Evolutionary conservation across 2,797 vertebrate genomes (phyloP), one percentile per base, ranked within the genome.

Genomic region (Phalloptychus januarius): DNA sequence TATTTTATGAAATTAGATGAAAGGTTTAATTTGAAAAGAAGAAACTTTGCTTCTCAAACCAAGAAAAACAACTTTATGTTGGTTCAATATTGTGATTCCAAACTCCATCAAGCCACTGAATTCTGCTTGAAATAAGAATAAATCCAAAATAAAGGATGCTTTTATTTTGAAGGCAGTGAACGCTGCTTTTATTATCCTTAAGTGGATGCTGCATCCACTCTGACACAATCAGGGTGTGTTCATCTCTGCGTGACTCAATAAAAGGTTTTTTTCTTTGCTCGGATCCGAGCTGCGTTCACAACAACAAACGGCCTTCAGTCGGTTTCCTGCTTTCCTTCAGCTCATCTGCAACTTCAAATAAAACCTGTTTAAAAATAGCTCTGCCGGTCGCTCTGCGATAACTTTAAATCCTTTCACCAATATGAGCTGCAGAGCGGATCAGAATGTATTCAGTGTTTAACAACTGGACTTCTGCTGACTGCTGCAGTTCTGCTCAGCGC

Each of bases 301-400:
- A 28, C 54, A 74, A 69, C 74, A 70, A 48, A 61, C 38, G 36
- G 58, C 63, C n/a, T 33, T 80, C 54, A 65, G 75, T 76, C 82
- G 10, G 71, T 74, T 52, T 31, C 67, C 67, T 70, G 79, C 81
- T 69, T 72, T 58, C 33, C 78, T 71, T 76, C 75, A 54, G 75
- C 79, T 79, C 78, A 87, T 85, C 85, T 78, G 23, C n/a, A 7
- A 73, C 76, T 86, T 83, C 72, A 85, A 54, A 85, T 79, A 74
- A 63, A 54, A 63, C 71, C 58, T 65, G 79, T 72, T 28, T 84
- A 89, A 86, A 89, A 86, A 88, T 85, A 88, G 69, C 56, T 8
- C 16, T 11, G 42, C 16, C 50, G 71, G 46, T 20, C 46, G 65
- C 63, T 6, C 63, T 42, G 74, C 12, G 56, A 71, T 52, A 38